Evolutionary conservation across 1,140 invertebrate genomes (phyloP).

Genomic region (Drosophila pandora): DNA sequence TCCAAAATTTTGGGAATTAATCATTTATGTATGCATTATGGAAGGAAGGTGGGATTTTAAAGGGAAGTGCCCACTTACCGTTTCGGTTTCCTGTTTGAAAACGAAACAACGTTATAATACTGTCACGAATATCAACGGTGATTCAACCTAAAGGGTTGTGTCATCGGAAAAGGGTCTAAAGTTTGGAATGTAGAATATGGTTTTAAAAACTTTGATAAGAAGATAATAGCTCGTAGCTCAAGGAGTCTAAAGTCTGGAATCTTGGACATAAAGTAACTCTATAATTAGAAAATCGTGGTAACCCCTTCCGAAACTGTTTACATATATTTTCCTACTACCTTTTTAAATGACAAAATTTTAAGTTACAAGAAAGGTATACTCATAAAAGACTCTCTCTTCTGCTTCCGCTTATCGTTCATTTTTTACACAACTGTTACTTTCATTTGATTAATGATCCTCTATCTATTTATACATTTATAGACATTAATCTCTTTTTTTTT

Average conservation of each 20-base stretch:
- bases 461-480: conserved; percentile 43
- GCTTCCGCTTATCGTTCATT: not conserved
- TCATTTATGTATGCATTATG: conserved; percentile 9
- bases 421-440: conserved; percentile 23
- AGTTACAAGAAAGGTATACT: not conserved
- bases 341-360: not conserved
- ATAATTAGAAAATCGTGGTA: not conserved
- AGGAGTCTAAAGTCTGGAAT: no score
- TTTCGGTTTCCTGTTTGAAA: conserved; percentile 29
- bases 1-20: conserved; percentile 16
- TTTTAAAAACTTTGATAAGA: conserved; percentile 6
- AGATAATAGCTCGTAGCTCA: not conserved
- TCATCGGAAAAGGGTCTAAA: conserved; percentile 10
- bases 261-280: no score
- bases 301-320: not conserved
- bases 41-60: conserved; percentile 3
- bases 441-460: conserved; percentile 25
- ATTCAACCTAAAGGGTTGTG: conserved; percentile 19
- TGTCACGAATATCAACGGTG: conserved; percentile 32
- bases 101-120: conserved; percentile 20
- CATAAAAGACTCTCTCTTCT: not conserved
- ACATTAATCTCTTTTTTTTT: conserved; percentile 3
- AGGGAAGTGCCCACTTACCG: conserved; percentile 15
- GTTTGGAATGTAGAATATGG: not conserved
- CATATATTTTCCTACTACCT: not conserved